Evolutionary conservation across 2,797 vertebrate species (phyloP), one percentile per base, ranked within the genome.

Genomic region (Rhyacichthys aspro): DNA sequence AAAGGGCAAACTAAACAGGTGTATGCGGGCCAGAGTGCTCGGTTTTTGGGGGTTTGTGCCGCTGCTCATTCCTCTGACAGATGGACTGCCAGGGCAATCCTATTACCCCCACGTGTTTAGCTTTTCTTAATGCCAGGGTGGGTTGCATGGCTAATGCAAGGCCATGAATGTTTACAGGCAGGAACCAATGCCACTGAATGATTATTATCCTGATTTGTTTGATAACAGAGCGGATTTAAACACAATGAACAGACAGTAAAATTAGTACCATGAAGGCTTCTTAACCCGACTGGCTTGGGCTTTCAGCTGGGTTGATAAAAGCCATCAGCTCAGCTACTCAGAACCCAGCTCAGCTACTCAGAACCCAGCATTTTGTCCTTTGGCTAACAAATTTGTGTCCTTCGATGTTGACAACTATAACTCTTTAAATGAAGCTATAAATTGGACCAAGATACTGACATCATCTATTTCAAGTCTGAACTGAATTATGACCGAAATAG

Each of bases 1-100:
- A 77, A 74, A 83, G 69, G 76, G 59, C 65, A 77, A 68, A 69
- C 33, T 63, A 28, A 81, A 81, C 86, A 83, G 84, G 82, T 82
- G 75, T 76, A 72, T 72, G 52, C 70, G 67, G 76, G 75, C 74
- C 72, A 73, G 74, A 69, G 76, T 80, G 79, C 76, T 74, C 53
- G 60, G 45, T 86, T 74, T 61, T 52, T 3, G 63, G 63, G 74
- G 49, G 34, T 7, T 12, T 86, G 80, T 77, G 67, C 72, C 73
- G 63, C 73, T 80, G 69, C 79, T 88, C 82, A 59, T 63, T 82
- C 74, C 62, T 68, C 76, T 84, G 88, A 83, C 89, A 91, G 88
- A 90, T 91, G 88, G 87, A 85, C 71, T 62, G 45, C 80, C 57
- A 64, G 81, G 80, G 62, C 85, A 92, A 92, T 92, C 89, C 90